Conservation (phyloP, 2,797 vertebrate species). For the Allobates femoralis region DNA sequence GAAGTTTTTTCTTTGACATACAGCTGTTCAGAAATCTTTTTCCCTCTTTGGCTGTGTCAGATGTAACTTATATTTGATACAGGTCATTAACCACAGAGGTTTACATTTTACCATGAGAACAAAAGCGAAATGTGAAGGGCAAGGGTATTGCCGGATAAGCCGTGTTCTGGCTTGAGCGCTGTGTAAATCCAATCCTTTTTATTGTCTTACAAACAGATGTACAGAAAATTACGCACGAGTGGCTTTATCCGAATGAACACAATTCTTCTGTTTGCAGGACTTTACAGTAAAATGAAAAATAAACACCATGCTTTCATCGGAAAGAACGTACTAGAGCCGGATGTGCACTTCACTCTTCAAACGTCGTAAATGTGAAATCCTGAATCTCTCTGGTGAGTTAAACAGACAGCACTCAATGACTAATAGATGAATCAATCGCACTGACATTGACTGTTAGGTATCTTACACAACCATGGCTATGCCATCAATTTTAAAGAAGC, state of each 20-base stretch:
- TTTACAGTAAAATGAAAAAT: constrained; percentile 30
- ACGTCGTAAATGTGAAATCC: not conserved
- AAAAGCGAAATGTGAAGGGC: constrained; percentile 58
- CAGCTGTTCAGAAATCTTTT: constrained; percentile 48
- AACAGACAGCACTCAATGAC: not conserved
- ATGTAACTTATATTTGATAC: constrained; percentile 62
- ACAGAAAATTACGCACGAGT: constrained; percentile 45
- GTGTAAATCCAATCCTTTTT: constrained; percentile 47
- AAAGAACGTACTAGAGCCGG: not conserved
- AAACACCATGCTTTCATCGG: not conserved
- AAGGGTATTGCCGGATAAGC: constrained; percentile 45
- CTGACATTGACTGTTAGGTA: not conserved
- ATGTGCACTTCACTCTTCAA: not conserved
- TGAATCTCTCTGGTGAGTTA: not conserved
- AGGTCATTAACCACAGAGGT: constrained; percentile 60
- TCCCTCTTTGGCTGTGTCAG: constrained; percentile 48
- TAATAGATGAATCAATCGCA: not conserved
- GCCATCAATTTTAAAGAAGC: not conserved
- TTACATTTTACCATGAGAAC: constrained; percentile 57
- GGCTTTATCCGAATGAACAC: constrained; percentile 35
- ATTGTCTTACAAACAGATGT: constrained; percentile 54
- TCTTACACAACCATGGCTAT: not conserved
- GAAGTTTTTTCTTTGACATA: constrained; percentile 51
- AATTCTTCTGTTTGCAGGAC: constrained; percentile 2
- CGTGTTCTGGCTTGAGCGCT: constrained; percentile 21